Evolutionary conservation across 2,797 vertebrate genomes (phyloP).

Genomic region (Pipistrellus nathusii): DNA sequence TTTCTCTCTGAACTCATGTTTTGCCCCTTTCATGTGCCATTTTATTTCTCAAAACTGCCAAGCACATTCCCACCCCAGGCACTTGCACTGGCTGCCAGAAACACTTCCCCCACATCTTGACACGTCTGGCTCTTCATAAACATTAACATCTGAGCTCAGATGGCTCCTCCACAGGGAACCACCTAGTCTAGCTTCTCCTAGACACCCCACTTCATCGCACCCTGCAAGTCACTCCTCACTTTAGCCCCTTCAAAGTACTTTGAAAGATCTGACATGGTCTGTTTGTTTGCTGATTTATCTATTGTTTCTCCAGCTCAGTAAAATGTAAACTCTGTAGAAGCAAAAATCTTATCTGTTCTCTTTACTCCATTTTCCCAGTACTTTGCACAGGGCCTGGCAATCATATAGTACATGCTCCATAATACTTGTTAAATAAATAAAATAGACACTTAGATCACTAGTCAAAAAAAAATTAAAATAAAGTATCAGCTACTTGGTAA

Average conservation of each 20-base stretch:
- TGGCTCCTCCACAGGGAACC: background rate
- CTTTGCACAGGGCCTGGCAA: background rate
- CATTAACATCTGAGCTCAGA: background rate
- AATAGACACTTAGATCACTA: background rate
- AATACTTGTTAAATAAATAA: constrained; percentile 19
- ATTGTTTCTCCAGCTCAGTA: background rate
- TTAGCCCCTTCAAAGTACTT: background rate
- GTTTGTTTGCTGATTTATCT: background rate
- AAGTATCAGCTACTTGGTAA: background rate
- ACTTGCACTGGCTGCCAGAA: background rate
- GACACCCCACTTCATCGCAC: accelerated
- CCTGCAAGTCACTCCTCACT: background rate
- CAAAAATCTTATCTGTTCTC: background rate
- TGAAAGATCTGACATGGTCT: background rate
- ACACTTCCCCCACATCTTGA: background rate
- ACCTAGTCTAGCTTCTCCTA: background rate
- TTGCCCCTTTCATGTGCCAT: background rate
- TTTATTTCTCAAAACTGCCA: background rate
- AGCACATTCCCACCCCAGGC: background rate
- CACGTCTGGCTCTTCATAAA: background rate
- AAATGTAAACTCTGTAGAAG: background rate
- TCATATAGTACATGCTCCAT: background rate
- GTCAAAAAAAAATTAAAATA: background rate
- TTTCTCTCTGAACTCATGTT: background rate
- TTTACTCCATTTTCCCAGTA: background rate